Base-by-base conservation (phyloP, 2,888 invertebrate species). In the Caradrina kadenii region DNA sequence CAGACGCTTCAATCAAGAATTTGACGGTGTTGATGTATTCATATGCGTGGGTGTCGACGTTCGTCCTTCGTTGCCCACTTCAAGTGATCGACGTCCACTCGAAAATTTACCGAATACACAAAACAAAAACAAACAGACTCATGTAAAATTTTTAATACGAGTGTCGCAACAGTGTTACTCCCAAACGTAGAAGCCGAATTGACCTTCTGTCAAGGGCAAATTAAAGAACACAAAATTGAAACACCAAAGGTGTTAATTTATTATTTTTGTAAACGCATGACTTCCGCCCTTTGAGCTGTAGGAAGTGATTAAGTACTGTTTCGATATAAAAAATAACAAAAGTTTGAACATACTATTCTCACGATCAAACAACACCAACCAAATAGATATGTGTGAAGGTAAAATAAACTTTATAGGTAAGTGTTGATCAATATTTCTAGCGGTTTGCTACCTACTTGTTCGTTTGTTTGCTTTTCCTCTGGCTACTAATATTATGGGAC, bases 251-350 rank as follows among this genome's bases (percentile, higher is more conserved):
- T 89, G 92, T 92, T 94, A 93, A 94, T 93, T 93, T 93, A 92
- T 92, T 94, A 93, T 92, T 92, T 92, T 88, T 93, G 88, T 92
- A 92, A 93, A 91, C 89, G 89, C 92, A 92, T 87, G 91, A 93
- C 93, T 95, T 95, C 95, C 95, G 94, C 94, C 93, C 94, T 94
- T 87, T 94, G 90, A 90, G 88, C 89, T 92, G 92, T 94, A 94
- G 94, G 95, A 95, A 96, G 94, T 93, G 94, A 95, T 95, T 94
- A 93, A 92, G 89, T 92, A 89, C 85, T 90, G 88, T 78, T 91
- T 89, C 87, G 86, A 91, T 90, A 92, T 92, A 93, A 92, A 93
- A 93, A 85, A 85, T 88, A 91, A 93, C 91, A 92, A 93, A 91
- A 91, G 87, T 92, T 92, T 88, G 88, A 88, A 88, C 87, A 86